phyloP scores from a whole-genome alignment of 2,888 invertebrate genomes.

The Synanthedon vespiformis region DNA sequence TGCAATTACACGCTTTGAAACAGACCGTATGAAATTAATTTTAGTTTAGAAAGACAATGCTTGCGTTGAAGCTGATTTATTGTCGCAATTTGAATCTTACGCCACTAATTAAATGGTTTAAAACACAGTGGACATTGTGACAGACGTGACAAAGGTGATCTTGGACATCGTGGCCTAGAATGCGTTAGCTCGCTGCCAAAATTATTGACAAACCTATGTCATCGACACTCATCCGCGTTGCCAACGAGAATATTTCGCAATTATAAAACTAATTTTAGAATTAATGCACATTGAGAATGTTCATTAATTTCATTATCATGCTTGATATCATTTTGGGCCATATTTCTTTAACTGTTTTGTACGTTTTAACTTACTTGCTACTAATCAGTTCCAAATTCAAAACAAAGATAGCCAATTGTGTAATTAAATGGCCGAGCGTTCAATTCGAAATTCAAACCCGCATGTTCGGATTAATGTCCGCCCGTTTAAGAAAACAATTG shows the following conservation, averaged over 20 bases:
- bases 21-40: neutral
- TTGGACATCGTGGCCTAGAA: slow-evolving; percentile 57
- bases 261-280: slow-evolving; percentile 40
- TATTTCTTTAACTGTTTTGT: neutral
- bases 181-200: slow-evolving; percentile 54
- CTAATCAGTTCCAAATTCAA: neutral
- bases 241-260: slow-evolving; percentile 59
- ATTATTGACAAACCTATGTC: slow-evolving; percentile 61
- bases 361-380: neutral
- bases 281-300: slow-evolving; percentile 11
- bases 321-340: neutral
- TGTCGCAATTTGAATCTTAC: neutral
- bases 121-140: neutral
- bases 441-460: slow-evolving; percentile 42
- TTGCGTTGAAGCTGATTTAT: neutral
- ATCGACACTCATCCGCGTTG: slow-evolving; percentile 35
- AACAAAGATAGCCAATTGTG: neutral
- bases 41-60: neutral
- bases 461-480: slow-evolving; percentile 49
- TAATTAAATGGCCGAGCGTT: slow-evolving; percentile 4
- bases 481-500: slow-evolving; percentile 65
- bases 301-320: neutral
- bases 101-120: neutral
- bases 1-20: neutral
- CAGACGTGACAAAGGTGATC: slow-evolving; percentile 17